Evolutionary conservation across 2,113 vertebrate genomes (phyloP).

Genomic region (Protomyctophum bolini): DNA sequence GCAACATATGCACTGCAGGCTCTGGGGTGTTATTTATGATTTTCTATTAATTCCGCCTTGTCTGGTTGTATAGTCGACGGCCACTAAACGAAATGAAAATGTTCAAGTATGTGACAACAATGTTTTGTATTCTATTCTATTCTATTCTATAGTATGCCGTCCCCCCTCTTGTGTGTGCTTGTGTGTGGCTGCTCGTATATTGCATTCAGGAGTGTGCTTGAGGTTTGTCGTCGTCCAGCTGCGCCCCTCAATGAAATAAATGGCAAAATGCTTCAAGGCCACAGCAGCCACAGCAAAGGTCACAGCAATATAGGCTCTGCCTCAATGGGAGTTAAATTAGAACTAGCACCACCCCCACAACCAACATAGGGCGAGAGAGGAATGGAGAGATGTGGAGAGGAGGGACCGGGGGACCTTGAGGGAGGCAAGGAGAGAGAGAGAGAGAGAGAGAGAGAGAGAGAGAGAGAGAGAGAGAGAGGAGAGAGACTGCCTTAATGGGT

Average conservation of each 20-base stretch:
- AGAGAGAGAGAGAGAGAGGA: neutral
- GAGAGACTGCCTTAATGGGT: neutral
- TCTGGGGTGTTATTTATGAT: too few species aligned
- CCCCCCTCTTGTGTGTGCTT: neutral
- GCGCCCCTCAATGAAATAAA: conserved; percentile 34
- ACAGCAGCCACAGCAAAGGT: conserved; percentile 58
- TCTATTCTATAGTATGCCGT: too few species aligned
- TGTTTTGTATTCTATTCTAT: too few species aligned
- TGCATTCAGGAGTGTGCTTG: too few species aligned
- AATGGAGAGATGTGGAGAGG: conserved; percentile 3
- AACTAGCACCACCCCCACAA: conserved; percentile 20
- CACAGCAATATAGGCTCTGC: conserved; percentile 33
- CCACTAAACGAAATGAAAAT: too few species aligned
- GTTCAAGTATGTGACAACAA: too few species aligned
- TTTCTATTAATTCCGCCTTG: too few species aligned
- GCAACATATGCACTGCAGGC: neutral
- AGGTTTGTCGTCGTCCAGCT: conserved; percentile 14
- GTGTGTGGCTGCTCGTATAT: conserved; percentile 5
- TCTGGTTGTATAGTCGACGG: too few species aligned
- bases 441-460: neutral
- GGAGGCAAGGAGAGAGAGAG: neutral
- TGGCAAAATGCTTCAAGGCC: conserved; percentile 31
- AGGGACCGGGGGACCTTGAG: neutral
- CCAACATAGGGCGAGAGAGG: conserved; percentile 5
- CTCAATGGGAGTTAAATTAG: conserved; percentile 53